phyloP scores from a whole-genome alignment of 2,113 vertebrate species.

The Addax nasomaculatus region DNA sequence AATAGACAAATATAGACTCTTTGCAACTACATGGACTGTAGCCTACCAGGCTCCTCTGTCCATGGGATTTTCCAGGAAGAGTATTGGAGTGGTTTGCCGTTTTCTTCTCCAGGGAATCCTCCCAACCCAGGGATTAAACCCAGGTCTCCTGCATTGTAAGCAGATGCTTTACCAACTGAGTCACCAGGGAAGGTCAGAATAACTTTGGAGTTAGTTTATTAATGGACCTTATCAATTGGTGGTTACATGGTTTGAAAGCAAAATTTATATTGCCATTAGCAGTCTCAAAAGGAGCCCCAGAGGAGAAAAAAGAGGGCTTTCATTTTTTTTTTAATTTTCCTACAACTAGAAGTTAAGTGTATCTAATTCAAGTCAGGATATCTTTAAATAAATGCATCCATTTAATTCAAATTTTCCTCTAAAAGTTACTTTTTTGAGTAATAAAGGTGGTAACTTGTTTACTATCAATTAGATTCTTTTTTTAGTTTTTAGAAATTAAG shows the following conservation, averaged over 20 bases:
- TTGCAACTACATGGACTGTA: no score
- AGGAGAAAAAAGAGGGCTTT: neutral
- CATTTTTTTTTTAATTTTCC: neutral
- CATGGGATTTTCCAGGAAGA: no score
- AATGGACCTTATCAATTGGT: neutral
- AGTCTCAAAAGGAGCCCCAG: neutral
- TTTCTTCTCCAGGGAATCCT: no score
- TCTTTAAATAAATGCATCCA: neutral
- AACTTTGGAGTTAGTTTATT: neutral
- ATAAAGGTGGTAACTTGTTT: neutral
- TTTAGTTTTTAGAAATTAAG: neutral
- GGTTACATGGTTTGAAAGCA: neutral
- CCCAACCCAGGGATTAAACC: no score
- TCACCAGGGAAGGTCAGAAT: neutral
- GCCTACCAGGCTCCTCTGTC: no score
- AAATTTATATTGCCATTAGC: neutral
- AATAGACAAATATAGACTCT: neutral
- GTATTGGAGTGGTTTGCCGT: no score
- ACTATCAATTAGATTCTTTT: neutral
- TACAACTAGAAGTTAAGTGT: neutral
- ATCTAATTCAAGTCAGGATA: neutral
- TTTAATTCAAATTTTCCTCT: neutral
- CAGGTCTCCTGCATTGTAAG: no score
- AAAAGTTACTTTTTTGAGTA: neutral
- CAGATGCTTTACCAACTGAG: no score